Conservation (phyloP, 2,113 vertebrate species). For the Neolamprologus toae region DNA sequence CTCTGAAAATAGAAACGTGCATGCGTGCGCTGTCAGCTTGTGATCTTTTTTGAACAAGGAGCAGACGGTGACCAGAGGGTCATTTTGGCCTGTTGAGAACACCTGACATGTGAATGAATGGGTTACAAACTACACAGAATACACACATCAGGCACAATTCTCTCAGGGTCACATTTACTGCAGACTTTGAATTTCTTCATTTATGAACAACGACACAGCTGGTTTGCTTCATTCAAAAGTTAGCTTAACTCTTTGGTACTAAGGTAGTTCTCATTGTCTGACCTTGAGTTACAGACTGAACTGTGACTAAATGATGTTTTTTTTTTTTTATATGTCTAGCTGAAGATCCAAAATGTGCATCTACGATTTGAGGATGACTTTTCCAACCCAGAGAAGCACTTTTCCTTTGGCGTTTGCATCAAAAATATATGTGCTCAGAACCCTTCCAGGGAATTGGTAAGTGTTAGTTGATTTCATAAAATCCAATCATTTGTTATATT, state of each 20-base stretch:
- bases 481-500: background rate
- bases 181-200: background rate
- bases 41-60: background rate
- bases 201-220: background rate
- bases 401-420: constrained; percentile 91
- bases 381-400: constrained; percentile 80
- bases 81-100: background rate
- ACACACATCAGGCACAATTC: background rate
- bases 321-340: constrained; percentile 59
- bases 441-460: constrained; percentile 83
- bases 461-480: background rate
- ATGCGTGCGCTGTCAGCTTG: background rate
- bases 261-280: background rate
- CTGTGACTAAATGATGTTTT: background rate
- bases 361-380: constrained; percentile 90
- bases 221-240: background rate
- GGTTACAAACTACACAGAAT: background rate
- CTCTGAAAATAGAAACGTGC: background rate
- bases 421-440: constrained; percentile 93
- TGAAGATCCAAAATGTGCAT: constrained; percentile 95
- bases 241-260: background rate
- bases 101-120: background rate
- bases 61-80: background rate
- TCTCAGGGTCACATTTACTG: background rate
- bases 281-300: background rate